Conservation (phyloP, 2,888 invertebrate species). For the Clepsis dumicolana region DNA sequence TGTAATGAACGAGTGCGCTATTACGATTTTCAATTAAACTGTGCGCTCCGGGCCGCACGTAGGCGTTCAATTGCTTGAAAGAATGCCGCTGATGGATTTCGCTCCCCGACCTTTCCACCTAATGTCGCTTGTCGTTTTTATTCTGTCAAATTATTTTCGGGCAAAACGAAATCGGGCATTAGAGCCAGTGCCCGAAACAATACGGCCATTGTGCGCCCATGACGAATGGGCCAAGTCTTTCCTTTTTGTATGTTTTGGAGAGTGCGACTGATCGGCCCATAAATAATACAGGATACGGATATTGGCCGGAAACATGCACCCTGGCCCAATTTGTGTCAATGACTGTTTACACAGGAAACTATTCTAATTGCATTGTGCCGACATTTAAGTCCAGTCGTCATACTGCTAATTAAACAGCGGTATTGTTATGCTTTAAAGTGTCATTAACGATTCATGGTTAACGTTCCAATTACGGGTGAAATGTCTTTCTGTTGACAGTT, state of each 20-base stretch:
- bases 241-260: conserved; percentile 81
- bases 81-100: conserved; percentile 50
- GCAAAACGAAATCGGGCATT: conserved; percentile 67
- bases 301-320: conserved; percentile 78
- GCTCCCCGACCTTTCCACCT: conserved; percentile 57
- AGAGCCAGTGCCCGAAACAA: conserved; percentile 76
- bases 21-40: conserved; percentile 41
- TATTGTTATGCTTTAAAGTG: conserved; percentile 11
- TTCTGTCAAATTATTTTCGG: conserved; percentile 67
- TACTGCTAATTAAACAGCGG: conserved; percentile 7
- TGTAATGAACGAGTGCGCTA: conserved; percentile 31
- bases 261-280: conserved; percentile 73
- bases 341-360: conserved; percentile 68
- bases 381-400: conserved; percentile 19
- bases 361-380: conserved; percentile 53
- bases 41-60: conserved; percentile 29
- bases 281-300: conserved; percentile 77
- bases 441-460: not conserved
- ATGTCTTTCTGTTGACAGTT: not conserved
- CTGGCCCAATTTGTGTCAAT: conserved; percentile 73
- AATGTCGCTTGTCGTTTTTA: conserved; percentile 53
- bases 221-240: conserved; percentile 75
- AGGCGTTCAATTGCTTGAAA: conserved; percentile 41
- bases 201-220: conserved; percentile 74
- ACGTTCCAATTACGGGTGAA: conserved; percentile 7